Conservation (phyloP, 2,113 vertebrate genomes). For the Dendropsophus ebraccatus region DNA sequence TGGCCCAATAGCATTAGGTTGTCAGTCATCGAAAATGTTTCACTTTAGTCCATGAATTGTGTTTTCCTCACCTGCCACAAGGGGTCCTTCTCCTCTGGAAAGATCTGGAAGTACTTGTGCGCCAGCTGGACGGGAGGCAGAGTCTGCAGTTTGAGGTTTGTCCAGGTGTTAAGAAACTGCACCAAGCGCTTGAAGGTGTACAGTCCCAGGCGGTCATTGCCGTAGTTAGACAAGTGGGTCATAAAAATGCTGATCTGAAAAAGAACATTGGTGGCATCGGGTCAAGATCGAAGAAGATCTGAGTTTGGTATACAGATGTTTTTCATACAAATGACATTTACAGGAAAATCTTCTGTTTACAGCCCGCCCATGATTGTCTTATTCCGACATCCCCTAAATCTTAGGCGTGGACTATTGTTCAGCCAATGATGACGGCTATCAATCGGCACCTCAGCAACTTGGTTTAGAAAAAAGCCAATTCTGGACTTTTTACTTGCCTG, state of each 20-base stretch:
- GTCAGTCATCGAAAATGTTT: too few relatives aligned
- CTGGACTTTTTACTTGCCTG: too few relatives aligned
- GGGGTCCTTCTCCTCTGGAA: conserved; percentile 93
- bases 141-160: conserved; percentile 92
- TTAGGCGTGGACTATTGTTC: too few relatives aligned
- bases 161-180: conserved; percentile 92
- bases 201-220: conserved; percentile 93
- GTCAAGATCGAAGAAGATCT: neutral
- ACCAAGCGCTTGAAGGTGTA: conserved; percentile 96
- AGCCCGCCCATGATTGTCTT: neutral
- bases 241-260: conserved; percentile 97
- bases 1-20: too few relatives aligned
- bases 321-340: neutral
- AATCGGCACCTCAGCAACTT: neutral
- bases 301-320: neutral
- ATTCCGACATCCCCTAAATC: neutral
- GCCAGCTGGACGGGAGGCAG: conserved; percentile 90
- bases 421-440: neutral
- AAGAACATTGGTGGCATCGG: neutral
- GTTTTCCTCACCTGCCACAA: conserved; percentile 88
- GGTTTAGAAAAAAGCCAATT: too few relatives aligned
- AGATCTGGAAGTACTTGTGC: conserved; percentile 97
- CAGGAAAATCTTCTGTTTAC: neutral
- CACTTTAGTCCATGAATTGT: neutral
- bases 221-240: conserved; percentile 97